These are phyloP conservation scores for Labrus mixtus DNA, from an alignment of 2,113 vertebrate genomes.

Conservation along the genomic window DNA sequence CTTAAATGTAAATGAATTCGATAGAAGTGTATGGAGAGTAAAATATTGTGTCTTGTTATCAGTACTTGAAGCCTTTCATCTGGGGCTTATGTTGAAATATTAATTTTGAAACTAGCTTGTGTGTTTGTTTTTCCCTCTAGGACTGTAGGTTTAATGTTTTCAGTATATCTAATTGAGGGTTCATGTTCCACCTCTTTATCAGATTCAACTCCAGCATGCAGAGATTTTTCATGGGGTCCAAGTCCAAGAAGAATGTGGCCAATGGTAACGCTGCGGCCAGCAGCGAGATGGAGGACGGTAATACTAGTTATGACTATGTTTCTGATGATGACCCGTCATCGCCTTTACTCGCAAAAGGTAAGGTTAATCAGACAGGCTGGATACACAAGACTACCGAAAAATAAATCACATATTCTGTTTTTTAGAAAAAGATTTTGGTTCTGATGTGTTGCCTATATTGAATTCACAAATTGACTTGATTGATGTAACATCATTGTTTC, in stretches of 20 bases:
- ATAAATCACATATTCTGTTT: background rate
- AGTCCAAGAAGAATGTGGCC: slow-evolving; percentile 87
- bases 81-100: slow-evolving; percentile 7
- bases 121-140: background rate
- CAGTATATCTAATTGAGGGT: slow-evolving; percentile 23
- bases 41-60: slow-evolving; percentile 34
- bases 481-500: slow-evolving; percentile 30
- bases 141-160: slow-evolving; percentile 5
- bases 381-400: background rate
- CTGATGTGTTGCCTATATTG: background rate
- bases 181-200: slow-evolving; percentile 29
- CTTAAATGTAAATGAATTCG: slow-evolving; percentile 2
- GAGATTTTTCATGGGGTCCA: slow-evolving; percentile 79
- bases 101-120: background rate
- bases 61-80: slow-evolving; percentile 41
- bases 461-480: background rate
- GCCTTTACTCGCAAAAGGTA: slow-evolving; percentile 91
- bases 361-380: slow-evolving; percentile 97
- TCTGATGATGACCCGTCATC: slow-evolving; percentile 91
- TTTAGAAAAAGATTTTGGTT: background rate
- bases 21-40: slow-evolving; percentile 1
- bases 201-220: slow-evolving; percentile 96
- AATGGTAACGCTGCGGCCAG: slow-evolving; percentile 91
- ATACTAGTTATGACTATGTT: slow-evolving; percentile 88
- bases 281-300: slow-evolving; percentile 97